Evolutionary conservation across 2,113 vertebrate species (phyloP), one percentile per base, ranked within the genome.

Genomic region (Coryphaenoides rupestris): DNA sequence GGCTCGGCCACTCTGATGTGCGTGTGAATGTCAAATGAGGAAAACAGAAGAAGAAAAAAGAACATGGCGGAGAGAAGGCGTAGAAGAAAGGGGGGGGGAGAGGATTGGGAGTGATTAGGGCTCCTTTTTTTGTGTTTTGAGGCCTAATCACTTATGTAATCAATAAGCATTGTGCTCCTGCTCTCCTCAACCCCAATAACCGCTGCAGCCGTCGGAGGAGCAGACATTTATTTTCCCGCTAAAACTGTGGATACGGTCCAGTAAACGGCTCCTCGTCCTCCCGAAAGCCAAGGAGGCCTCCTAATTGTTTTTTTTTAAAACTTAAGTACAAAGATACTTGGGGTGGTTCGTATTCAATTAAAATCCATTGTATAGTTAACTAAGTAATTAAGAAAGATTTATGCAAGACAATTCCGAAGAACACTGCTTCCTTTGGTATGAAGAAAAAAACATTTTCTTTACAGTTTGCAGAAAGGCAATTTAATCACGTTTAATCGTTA

Each of bases 131-230:
- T 64, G 72, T 74, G 74, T 81, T 61, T 66, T 76, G 72, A 74
- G 69, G 72, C 78, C 75, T 81, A 82, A 88, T 88, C 84, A 86
- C 77, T 82, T 81, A 75, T 84, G 80, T 81, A 84, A 87, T 86
- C 82, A 86, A 50, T 19, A 65, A 69, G 70, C 76, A 75, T 82
- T 77, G 77, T 73, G 63, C 70, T 62, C 55, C 56, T 55, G 68
- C 13, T 75, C 71, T 68, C 68, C 66, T 49, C 63, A 16, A 61
- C 21, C 59, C 65, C 66, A 22, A 28, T 46, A 56, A 56, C 55
- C 47, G 53, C 33, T 45, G 50, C 59, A 68, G 26, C 56, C 60
- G 45, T 52, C 60, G 58, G 73, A 79, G 72, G 67, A 59, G 62
- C 10, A 50, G 59, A 78, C 71, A 73, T 84, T 84, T 80, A 65